Evolutionary conservation across 2,888 invertebrate species (phyloP), one percentile per base, ranked within the genome.

Genomic region (Machimus rusticus): DNA sequence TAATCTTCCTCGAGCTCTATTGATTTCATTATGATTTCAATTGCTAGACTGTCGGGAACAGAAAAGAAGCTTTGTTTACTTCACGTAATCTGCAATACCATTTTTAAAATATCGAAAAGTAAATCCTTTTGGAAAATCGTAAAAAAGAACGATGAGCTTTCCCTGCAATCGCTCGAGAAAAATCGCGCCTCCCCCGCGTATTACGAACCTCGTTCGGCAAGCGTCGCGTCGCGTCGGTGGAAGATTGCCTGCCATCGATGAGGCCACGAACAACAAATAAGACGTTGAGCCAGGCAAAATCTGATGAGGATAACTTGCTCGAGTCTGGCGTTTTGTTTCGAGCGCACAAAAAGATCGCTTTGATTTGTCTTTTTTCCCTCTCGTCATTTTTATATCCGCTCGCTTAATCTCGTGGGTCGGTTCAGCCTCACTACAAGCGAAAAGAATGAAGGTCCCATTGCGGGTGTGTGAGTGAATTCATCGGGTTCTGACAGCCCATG

Each of bases 341-440:
- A 66, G 66, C 28, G 19, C 9, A 66, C 37, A 37, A 76, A 34
- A 76, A 34, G 34, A 37, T 76, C 34, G 76, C 39, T 76, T 31
- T 76, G 37, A 37, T 39, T 37, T n/a, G n/a, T 76, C 31, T 76
- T 37, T 39, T 31, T 76, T 28, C 37, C 31, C 19, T 8, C 76
- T 76, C 76, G 76, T 76, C 76, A 76, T 76, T 39, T 76, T 76
- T 76, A 76, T 76, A 76, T 76, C 76, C 76, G 76, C 9, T 76
- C 76, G 12, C 37, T 76, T 76, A 76, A 76, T 76, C 76, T 34
- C 76, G 37, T 37, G 37, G 76, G 76, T 66, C 28, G 23, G 28
- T 5, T 2, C 66, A 23, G 0, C 66, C 12, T 2, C 51, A n/a
- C 51, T n/a, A 51, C 51, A 51, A 19, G n/a, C 8, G n/a, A n/a